phyloP scores from a whole-genome alignment of 2,113 vertebrate genomes.

The Crotophaga sulcirostris region DNA sequence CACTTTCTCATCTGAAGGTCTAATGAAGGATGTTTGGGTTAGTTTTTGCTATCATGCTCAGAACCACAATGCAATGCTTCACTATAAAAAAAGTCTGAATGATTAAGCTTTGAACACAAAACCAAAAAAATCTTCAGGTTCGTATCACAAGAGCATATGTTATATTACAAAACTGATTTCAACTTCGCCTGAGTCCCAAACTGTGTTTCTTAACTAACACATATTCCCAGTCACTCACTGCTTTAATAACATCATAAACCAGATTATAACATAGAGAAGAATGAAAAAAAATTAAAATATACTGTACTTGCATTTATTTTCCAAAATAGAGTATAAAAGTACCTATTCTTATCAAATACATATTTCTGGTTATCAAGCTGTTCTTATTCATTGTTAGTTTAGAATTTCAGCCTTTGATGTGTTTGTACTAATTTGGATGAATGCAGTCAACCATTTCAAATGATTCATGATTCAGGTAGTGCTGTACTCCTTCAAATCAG shows the following conservation, averaged over 20 bases:
- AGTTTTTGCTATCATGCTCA: background rate
- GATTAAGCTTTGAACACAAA: background rate
- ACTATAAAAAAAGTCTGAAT: accelerated
- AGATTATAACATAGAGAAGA: background rate
- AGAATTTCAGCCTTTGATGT: background rate
- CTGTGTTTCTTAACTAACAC: background rate
- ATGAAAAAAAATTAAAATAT: background rate
- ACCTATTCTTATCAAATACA: background rate
- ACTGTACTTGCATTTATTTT: background rate
- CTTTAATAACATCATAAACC: background rate
- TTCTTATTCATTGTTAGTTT: background rate
- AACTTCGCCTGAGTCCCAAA: background rate
- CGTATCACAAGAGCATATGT: background rate
- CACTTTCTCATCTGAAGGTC: background rate
- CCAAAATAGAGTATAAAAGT: background rate
- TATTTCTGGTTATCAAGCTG: background rate
- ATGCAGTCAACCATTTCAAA: background rate
- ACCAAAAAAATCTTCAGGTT: background rate
- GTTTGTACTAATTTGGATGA: background rate
- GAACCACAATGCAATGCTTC: background rate
- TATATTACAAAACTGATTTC: background rate
- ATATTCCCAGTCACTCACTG: background rate
- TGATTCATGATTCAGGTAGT: background rate
- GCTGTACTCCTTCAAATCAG: background rate
- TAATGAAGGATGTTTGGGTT: background rate